Evolutionary conservation across 2,888 invertebrate species (phyloP), one percentile per base, ranked within the genome.

Genomic region (Caprella mutica): DNA sequence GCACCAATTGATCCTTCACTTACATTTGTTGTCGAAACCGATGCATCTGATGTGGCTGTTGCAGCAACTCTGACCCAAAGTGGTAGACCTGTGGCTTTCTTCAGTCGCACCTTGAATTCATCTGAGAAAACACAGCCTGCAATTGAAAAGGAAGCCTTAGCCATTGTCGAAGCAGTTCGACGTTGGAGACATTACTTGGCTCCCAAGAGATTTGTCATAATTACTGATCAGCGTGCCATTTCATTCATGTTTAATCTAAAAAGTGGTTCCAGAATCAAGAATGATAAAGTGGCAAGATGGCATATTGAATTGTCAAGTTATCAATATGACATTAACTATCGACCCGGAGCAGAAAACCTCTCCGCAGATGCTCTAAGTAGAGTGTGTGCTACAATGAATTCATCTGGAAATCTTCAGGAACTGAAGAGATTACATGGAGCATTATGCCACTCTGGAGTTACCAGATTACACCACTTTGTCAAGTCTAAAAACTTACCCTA

Each of bases 91-190:
- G n/a, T n/a, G n/a, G n/a, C n/a, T n/a, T n/a, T n/a, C n/a, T n/a
- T n/a, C n/a, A n/a, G n/a, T n/a, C n/a, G n/a, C n/a, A n/a, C n/a
- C n/a, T n/a, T n/a, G n/a, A n/a, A n/a, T n/a, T n/a, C n/a, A n/a
- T n/a, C n/a, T n/a, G n/a, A n/a, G n/a, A 46, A 46, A 27, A 9
- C 9, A 5, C 26, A 24, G n/a, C 21, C 14, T 17, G n/a, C n/a
- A 9, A 6, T 46, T 12, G 46, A 46, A 17, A 46, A 46, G 17
- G 46, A 46, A 46, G 46, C 46, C 8, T 46, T 26, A 26, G 46
- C 12, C 6, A 23, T 46, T 6, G 26, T 46, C 6, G 46, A 46
- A 21, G 9, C 9, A 6, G 27, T 46, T 26, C 21, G 46, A 6
- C 23, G 27, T 26, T 46, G 46, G 46, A 46, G 24, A 46, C 46